Percentiles rank a stretch among this genome's conserved stretches.
phyloP scores from a whole-genome alignment of 1,140 invertebrate species.

The Apis laboriosa region DNA sequence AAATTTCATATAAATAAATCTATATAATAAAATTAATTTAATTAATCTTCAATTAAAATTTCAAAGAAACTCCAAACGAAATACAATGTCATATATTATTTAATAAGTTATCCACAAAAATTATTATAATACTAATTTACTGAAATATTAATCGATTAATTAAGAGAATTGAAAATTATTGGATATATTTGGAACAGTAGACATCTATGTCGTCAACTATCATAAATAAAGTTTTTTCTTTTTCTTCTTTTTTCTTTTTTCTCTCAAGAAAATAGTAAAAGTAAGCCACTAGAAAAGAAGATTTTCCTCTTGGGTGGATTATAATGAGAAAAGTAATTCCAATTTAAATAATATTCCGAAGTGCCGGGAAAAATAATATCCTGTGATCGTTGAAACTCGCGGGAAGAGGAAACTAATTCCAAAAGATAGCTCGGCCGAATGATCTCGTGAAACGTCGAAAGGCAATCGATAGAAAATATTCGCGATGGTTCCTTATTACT shows the following conservation, averaged over 20 bases:
- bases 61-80: no score
- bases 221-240: conserved; percentile 52
- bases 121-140: no score
- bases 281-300: conserved; percentile 73
- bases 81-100: no score
- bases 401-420: conserved; percentile 59
- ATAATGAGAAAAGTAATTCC: conserved; percentile 82
- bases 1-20: no score
- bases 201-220: conserved; percentile 46
- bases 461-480: conserved; percentile 53
- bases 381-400: conserved; percentile 60
- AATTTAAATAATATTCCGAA: conserved; percentile 80
- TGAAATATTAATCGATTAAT: not conserved
- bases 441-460: conserved; percentile 54
- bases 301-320: conserved; percentile 79
- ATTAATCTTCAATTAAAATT: no score
- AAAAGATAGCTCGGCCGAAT: conserved; percentile 53
- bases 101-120: no score
- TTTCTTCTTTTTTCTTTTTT: no score
- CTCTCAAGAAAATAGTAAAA: conserved; percentile 64
- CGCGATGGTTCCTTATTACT: not conserved
- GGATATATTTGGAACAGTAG: not conserved
- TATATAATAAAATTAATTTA: no score
- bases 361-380: conserved; percentile 76
- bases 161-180: not conserved